Percentiles rank a stretch among this genome's conserved stretches.
These are phyloP conservation scores for Osmoderma eremita DNA, from an alignment of 2,888 invertebrate genomes.

Conservation along the genomic window DNA sequence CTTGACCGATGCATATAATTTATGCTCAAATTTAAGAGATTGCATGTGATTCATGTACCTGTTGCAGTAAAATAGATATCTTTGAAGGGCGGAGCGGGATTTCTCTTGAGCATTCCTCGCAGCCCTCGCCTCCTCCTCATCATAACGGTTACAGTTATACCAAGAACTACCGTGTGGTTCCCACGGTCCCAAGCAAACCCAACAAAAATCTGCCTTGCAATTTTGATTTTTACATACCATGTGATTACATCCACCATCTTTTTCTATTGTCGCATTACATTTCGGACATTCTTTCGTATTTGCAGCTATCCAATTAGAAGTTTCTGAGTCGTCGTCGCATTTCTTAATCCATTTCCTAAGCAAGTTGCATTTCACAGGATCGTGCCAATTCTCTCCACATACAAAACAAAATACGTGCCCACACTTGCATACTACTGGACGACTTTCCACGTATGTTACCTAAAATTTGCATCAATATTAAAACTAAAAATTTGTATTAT, in stretches of 20 bases:
- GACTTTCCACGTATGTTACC: conserved; percentile 79
- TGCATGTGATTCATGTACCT: conserved; percentile 99
- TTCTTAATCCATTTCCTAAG: conserved; percentile 98
- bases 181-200: conserved; percentile 99
- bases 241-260: conserved; percentile 99
- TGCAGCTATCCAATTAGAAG: conserved; percentile 99
- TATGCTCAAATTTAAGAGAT: conserved; percentile 96
- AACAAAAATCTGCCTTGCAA: conserved; percentile 98
- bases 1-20: conserved; percentile 94
- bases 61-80: conserved; percentile 97
- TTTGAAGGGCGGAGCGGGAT: conserved; percentile 94
- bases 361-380: conserved; percentile 94
- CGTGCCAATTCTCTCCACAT: conserved; percentile 98
- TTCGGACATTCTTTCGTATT: conserved; percentile 99
- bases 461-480: conserved; percentile 45
- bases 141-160: conserved; percentile 95
- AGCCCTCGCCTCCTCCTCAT: conserved; percentile 96
- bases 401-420: conserved; percentile 96
- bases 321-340: conserved; percentile 99
- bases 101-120: conserved; percentile 97
- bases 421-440: conserved; percentile 93
- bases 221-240: conserved; percentile 99
- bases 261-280: conserved; percentile 95
- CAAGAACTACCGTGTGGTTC: conserved; percentile 98
- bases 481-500: not conserved